phyloP scores from a whole-genome alignment of 2,113 vertebrate species.

The Chinchilla lanigera region DNA sequence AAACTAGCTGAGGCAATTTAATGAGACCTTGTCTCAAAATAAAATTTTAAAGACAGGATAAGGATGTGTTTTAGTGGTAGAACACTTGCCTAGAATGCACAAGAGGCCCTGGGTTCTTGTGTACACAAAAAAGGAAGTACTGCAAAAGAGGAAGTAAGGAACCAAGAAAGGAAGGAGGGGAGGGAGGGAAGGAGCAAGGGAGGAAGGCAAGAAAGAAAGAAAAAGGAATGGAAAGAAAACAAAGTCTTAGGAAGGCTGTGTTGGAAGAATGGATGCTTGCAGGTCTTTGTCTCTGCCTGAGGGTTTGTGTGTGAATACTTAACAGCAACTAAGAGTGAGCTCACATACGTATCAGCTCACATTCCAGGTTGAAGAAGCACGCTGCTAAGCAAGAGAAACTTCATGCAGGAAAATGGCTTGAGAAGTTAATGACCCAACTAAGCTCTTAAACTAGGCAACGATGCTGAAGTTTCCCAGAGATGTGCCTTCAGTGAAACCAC shows the following conservation, averaged over 20 bases:
- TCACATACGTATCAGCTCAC: constrained; percentile 22
- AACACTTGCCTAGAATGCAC: background rate
- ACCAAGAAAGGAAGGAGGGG: background rate
- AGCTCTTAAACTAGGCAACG: constrained; percentile 57
- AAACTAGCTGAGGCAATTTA: background rate
- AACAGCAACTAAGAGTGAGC: constrained; percentile 66
- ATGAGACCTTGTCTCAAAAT: background rate
- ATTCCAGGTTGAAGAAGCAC: constrained; percentile 60
- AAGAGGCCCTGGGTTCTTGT: background rate
- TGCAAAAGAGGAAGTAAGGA: background rate
- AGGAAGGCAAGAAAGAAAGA: too few species aligned
- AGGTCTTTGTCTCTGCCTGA: constrained; percentile 28
- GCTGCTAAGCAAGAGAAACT: constrained; percentile 67
- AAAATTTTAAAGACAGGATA: background rate
- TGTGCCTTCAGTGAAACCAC: background rate
- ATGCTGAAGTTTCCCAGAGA: constrained; percentile 61
- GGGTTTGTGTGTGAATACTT: background rate
- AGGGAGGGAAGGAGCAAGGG: too few species aligned
- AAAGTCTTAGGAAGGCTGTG: background rate
- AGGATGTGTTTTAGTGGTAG: background rate
- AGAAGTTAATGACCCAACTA: constrained; percentile 62
- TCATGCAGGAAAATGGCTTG: constrained; percentile 56
- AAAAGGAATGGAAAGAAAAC: background rate
- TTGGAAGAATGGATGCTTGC: background rate
- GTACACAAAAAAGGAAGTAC: too few species aligned